These are phyloP conservation scores for Tenthredo mesomela DNA, from an alignment of 2,888 invertebrate genomes.

Conservation along the genomic window DNA sequence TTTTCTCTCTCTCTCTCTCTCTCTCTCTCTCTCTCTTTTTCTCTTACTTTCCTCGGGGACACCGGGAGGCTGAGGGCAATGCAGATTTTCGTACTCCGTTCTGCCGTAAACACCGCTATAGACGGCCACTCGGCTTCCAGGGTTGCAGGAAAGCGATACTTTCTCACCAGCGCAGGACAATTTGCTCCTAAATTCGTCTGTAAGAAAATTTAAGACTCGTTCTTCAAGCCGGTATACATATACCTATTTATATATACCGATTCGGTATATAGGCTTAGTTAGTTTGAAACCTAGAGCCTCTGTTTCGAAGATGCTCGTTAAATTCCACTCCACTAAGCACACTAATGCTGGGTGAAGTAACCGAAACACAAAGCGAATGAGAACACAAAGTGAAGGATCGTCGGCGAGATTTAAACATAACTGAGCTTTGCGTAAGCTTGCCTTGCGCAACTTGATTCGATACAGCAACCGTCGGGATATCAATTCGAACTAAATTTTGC, in stretches of 20 bases:
- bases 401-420: constrained; percentile 2
- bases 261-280: constrained; percentile 19
- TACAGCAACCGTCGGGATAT: constrained; percentile 3
- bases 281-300: constrained; percentile 31
- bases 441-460: neutral
- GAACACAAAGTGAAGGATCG: constrained; percentile 14
- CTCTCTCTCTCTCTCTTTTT: neutral
- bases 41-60: constrained; percentile 90
- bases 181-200: constrained; percentile 94
- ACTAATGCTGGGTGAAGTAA: neutral
- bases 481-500: constrained; percentile 9
- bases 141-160: constrained; percentile 90
- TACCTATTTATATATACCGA: neutral
- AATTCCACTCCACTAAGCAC: constrained; percentile 32
- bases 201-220: constrained; percentile 66
- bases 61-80: constrained; percentile 89
- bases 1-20: constrained; percentile 73
- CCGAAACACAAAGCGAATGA: constrained; percentile 46
- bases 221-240: neutral
- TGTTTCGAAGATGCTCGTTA: constrained; percentile 32
- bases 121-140: constrained; percentile 90
- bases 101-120: constrained; percentile 94
- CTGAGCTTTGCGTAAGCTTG: constrained; percentile 22
- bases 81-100: constrained; percentile 89
- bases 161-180: constrained; percentile 93